Evolutionary conservation across 1,140 invertebrate genomes (phyloP).

Genomic region (Plutomurus gul): DNA sequence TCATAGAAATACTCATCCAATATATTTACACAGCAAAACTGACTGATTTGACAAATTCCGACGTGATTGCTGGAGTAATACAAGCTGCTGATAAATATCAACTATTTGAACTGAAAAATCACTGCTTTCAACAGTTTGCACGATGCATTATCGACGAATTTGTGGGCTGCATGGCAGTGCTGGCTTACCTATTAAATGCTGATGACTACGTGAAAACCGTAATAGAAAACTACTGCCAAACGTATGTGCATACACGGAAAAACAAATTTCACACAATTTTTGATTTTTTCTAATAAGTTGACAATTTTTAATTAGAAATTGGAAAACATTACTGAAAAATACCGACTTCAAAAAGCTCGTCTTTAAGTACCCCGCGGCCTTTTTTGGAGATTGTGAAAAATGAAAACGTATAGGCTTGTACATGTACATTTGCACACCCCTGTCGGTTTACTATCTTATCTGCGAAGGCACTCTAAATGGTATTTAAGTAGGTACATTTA

Average conservation of each 20-base stretch:
- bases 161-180: conserved; percentile 2
- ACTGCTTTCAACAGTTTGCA: conserved; percentile 21
- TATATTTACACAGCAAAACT: conserved; percentile 39
- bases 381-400: conserved; percentile 18
- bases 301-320: not conserved
- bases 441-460: no score
- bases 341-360: conserved; percentile 4
- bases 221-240: conserved; percentile 38
- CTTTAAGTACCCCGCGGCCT: conserved; percentile 10
- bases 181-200: conserved; percentile 20
- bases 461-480: not conserved
- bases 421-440: no score
- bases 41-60: not conserved
- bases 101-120: conserved; percentile 23
- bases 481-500: no score
- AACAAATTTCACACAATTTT: not conserved
- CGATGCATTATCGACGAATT: conserved; percentile 13
- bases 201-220: conserved; percentile 4
- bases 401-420: not conserved
- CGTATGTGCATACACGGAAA: not conserved
- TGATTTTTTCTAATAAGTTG: not conserved
- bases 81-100: conserved; percentile 37
- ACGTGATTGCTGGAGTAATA: conserved; percentile 16
- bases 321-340: conserved; percentile 20
- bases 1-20: not conserved